Evolutionary conservation across 2,888 invertebrate species (phyloP).

Genomic region (Flabesymbios commensalis): DNA sequence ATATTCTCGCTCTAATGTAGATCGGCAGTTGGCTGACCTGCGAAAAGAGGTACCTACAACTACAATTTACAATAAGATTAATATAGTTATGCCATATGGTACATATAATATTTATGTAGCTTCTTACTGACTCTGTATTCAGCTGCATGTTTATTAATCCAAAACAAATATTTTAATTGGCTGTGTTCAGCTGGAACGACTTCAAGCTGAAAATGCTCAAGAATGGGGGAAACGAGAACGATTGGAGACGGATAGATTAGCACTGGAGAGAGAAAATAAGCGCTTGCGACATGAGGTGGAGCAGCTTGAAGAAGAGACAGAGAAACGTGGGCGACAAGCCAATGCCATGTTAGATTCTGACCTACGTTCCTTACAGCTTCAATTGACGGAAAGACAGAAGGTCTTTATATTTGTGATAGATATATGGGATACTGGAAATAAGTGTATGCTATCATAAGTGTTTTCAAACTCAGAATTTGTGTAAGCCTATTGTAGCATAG

Average conservation of each 20-base stretch:
- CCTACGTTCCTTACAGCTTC: slow-evolving; percentile 57
- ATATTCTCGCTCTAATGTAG: slow-evolving; percentile 71
- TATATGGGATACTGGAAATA: no score
- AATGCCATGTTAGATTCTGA: slow-evolving; percentile 54
- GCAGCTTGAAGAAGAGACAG: slow-evolving; percentile 74
- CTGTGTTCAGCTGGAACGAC: slow-evolving; percentile 72
- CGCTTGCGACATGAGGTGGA: slow-evolving; percentile 73
- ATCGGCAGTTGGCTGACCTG: slow-evolving; percentile 73
- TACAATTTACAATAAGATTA: no score
- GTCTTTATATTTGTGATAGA: slow-evolving; percentile 43
- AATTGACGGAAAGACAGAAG: slow-evolving; percentile 60
- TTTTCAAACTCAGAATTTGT: no score
- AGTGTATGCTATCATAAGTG: no score
- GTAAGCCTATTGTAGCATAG: no score
- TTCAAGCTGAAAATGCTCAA: slow-evolving; percentile 89
- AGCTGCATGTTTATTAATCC: no score
- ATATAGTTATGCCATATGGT: no score
- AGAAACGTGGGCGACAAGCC: slow-evolving; percentile 60
- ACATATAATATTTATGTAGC: no score
- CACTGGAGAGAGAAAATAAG: slow-evolving; percentile 86
- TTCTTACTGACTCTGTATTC: no score
- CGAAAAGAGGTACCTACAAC: slow-evolving; percentile 69
- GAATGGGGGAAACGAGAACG: slow-evolving; percentile 92
- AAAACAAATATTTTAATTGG: no score
- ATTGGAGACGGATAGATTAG: slow-evolving; percentile 85